Evolutionary conservation across 2,113 vertebrate species (phyloP).

Genomic region (Vombatus ursinus): DNA sequence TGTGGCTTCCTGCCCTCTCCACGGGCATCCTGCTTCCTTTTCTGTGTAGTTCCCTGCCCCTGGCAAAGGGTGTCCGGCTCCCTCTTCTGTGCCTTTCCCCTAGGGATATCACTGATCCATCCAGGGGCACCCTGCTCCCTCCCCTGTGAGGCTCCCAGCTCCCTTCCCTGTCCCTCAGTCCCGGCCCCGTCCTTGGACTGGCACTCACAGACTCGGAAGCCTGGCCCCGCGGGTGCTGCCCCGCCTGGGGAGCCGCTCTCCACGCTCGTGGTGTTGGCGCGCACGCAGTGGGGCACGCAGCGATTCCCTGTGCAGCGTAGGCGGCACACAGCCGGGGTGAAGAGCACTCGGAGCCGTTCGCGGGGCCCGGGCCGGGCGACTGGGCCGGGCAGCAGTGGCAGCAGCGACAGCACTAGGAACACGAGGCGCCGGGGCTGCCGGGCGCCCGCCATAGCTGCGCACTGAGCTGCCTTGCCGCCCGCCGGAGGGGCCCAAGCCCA

Average conservation of each 20-base stretch:
- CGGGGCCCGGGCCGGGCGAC: slow-evolving; percentile 70
- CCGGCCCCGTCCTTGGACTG: slow-evolving; percentile 59
- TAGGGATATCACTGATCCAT: not conserved
- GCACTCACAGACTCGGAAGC: slow-evolving; percentile 93
- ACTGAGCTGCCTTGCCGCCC: slow-evolving; percentile 76
- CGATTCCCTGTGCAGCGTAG: slow-evolving; percentile 86
- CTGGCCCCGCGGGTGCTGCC: slow-evolving; percentile 79
- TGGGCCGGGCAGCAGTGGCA: slow-evolving; percentile 70
- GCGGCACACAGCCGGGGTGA: slow-evolving; percentile 92
- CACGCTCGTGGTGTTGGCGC: slow-evolving; percentile 90
- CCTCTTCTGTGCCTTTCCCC: not conserved
- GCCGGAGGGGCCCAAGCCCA: slow-evolving; percentile 72
- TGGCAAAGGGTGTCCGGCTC: slow-evolving; percentile 23
- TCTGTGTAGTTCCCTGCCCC: slow-evolving; percentile 50
- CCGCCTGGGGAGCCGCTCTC: slow-evolving; percentile 84
- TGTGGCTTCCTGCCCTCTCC: slow-evolving; percentile 47
- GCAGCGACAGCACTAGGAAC: slow-evolving; percentile 70
- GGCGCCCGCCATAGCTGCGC: slow-evolving; percentile 78
- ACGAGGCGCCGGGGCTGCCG: slow-evolving; percentile 31
- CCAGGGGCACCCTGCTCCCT: not conserved
- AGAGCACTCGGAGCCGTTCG: slow-evolving; percentile 88
- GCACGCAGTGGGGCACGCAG: slow-evolving; percentile 89
- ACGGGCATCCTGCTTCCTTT: slow-evolving; percentile 18
- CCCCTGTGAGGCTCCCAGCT: slow-evolving; percentile 13
- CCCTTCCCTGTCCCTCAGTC: slow-evolving; percentile 47